Evolutionary conservation across 2,113 vertebrate species (phyloP).

Genomic region (Rhinoderma darwinii): DNA sequence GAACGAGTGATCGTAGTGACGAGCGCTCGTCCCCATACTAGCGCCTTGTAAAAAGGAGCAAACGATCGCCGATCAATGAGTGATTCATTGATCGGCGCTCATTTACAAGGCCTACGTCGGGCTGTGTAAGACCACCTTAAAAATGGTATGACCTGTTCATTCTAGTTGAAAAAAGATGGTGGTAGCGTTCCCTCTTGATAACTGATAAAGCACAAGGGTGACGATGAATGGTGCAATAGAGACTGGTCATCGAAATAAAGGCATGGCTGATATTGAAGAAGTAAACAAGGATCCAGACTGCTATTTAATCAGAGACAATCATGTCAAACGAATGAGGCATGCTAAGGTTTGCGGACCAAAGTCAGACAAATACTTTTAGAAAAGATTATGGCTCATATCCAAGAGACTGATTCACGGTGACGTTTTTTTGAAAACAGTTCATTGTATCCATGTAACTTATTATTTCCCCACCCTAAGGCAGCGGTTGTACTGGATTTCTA

Average conservation of each 20-base stretch:
- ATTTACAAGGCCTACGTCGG: no score
- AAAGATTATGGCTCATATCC: slow-evolving; percentile 27
- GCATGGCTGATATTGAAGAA: not conserved
- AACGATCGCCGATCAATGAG: no score
- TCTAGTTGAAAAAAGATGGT: no score
- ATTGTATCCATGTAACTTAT: slow-evolving; percentile 32
- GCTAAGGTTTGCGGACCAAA: not conserved
- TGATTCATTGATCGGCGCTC: no score
- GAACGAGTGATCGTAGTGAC: no score
- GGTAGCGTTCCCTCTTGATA: not conserved
- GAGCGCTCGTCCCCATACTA: no score
- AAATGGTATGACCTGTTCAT: no score
- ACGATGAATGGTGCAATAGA: not conserved
- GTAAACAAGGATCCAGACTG: not conserved
- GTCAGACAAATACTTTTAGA: slow-evolving; percentile 24
- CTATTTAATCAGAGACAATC: slow-evolving; percentile 1
- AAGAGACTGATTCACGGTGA: slow-evolving; percentile 29
- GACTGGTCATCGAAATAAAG: not conserved
- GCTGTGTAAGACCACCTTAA: no score
- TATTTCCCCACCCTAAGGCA: slow-evolving; percentile 1
- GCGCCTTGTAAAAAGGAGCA: no score
- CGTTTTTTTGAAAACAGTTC: slow-evolving; percentile 37
- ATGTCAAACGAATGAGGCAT: slow-evolving; percentile 5
- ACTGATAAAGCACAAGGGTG: not conserved
- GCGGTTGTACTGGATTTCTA: slow-evolving; percentile 8